These are phyloP conservation scores for Cantharis flavilabris DNA, from an alignment of 2,888 invertebrate genomes.

Conservation along the genomic window DNA sequence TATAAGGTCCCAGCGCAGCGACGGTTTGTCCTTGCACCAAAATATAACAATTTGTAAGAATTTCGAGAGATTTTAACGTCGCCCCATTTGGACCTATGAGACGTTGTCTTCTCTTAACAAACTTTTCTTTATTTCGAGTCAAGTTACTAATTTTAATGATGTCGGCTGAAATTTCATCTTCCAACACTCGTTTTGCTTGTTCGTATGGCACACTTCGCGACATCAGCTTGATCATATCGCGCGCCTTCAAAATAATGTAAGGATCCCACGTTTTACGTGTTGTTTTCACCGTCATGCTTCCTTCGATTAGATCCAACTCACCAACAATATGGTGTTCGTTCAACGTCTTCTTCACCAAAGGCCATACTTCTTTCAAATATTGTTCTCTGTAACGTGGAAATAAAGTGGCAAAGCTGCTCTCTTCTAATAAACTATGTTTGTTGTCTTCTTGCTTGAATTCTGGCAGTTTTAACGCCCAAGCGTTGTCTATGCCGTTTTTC, in stretches of 20 bases:
- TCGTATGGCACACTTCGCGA: constrained; percentile 96
- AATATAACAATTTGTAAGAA: constrained; percentile 95
- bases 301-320: constrained; percentile 90
- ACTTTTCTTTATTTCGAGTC: constrained; percentile 89
- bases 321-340: constrained; percentile 79
- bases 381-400: constrained; percentile 98
- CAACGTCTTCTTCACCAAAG: constrained; percentile 85
- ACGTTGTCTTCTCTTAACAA: constrained; percentile 91
- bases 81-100: constrained; percentile 98
- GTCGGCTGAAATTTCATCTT: constrained; percentile 92
- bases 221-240: constrained; percentile 93
- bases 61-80: constrained; percentile 94
- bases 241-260: constrained; percentile 92
- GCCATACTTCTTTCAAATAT: constrained; percentile 94
- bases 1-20: constrained; percentile 93
- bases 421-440: constrained; percentile 84
- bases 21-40: constrained; percentile 98
- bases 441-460: constrained; percentile 88
- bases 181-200: constrained; percentile 84
- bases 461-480: constrained; percentile 86
- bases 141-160: constrained; percentile 94
- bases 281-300: constrained; percentile 93
- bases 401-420: constrained; percentile 94
- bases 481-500: constrained; percentile 64
- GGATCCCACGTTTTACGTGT: constrained; percentile 99